These are phyloP conservation scores for Ranitomeya variabilis DNA, from an alignment of 2,113 vertebrate genomes.

Conservation along the genomic window DNA sequence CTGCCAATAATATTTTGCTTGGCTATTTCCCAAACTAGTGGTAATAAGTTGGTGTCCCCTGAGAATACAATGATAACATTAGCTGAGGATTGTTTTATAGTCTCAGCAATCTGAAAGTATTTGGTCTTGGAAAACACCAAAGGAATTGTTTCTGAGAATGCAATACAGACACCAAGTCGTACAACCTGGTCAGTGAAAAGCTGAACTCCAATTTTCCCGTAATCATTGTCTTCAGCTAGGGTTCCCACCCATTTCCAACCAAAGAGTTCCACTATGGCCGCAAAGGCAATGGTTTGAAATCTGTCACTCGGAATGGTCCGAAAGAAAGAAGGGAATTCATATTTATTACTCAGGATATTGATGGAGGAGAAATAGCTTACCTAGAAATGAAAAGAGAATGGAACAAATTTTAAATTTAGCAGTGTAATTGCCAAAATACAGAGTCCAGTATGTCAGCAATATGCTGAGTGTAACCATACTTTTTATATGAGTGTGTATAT, in stretches of 20 bases:
- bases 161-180: constrained; percentile 39
- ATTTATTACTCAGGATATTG: constrained; percentile 51
- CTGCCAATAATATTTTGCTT: constrained; percentile 45
- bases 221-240: constrained; percentile 71
- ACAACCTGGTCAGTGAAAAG: constrained; percentile 50
- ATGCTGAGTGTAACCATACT: background rate
- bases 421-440: background rate
- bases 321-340: constrained; percentile 53
- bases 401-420: background rate
- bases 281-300: constrained; percentile 62
- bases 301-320: constrained; percentile 54
- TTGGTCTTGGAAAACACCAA: constrained; percentile 20
- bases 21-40: constrained; percentile 48
- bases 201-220: constrained; percentile 63
- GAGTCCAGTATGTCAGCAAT: background rate
- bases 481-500: too few relatives aligned
- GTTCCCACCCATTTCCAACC: constrained; percentile 71
- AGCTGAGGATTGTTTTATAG: constrained; percentile 50
- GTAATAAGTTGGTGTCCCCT: constrained; percentile 39
- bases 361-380: constrained; percentile 56
- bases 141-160: constrained; percentile 50
- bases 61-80: constrained; percentile 52
- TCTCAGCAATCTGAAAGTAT: constrained; percentile 26
- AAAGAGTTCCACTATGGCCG: constrained; percentile 63
- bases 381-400: background rate